phyloP scores from a whole-genome alignment of 2,113 vertebrate species.

The Nannobrachium achirus region DNA sequence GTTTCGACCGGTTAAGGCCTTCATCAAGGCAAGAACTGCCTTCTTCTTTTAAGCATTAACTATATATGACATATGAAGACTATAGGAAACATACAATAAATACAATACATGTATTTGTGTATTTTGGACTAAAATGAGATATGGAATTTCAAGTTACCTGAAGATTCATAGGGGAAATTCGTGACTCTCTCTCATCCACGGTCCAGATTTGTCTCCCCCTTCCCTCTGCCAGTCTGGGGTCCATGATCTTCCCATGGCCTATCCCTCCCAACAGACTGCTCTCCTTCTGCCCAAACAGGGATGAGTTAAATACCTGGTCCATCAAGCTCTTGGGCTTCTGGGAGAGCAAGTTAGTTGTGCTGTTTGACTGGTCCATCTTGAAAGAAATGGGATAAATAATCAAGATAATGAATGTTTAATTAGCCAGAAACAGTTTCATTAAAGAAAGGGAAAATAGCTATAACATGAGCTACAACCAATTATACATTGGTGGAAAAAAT shows the following conservation, averaged over 20 bases:
- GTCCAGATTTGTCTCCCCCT: slow-evolving; percentile 87
- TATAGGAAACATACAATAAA: not conserved
- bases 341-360: slow-evolving; percentile 73
- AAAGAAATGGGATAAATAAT: slow-evolving; percentile 39
- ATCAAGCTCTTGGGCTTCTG: slow-evolving; percentile 86
- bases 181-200: slow-evolving; percentile 84
- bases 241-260: slow-evolving; percentile 70
- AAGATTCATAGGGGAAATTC: slow-evolving; percentile 85
- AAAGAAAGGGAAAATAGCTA: no score
- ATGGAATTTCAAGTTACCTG: slow-evolving; percentile 75
- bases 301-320: slow-evolving; percentile 93
- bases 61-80: not conserved
- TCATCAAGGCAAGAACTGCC: no score
- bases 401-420: not conserved
- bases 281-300: slow-evolving; percentile 81
- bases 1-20: no score
- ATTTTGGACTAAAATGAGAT: not conserved
- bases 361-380: slow-evolving; percentile 86
- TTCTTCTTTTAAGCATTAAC: no score
- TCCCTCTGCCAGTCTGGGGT: slow-evolving; percentile 84
- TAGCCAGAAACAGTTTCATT: no score
- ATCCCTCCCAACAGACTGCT: slow-evolving; percentile 72
- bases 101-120: not conserved
- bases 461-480: no score
- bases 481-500: no score